Evolutionary conservation across 2,113 vertebrate species (phyloP), one percentile per base, ranked within the genome.

Genomic region (Myocastor coypus): DNA sequence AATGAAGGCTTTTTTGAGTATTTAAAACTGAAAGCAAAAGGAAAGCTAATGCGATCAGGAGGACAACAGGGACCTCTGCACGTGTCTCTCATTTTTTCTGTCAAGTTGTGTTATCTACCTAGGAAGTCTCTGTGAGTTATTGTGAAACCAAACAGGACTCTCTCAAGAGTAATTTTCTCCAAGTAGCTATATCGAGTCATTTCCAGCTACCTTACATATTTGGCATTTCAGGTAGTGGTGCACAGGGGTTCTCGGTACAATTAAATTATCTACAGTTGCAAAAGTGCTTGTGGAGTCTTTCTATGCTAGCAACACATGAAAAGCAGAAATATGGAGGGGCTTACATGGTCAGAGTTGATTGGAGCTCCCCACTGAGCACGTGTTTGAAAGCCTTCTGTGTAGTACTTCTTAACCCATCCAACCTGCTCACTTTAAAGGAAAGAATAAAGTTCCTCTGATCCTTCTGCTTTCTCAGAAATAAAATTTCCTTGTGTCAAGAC

Each of bases 121-220:
- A 17, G 3, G 5, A 32, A 9, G 7, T 26, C 24, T 52, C 81
- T n/a, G 4, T 13, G 34, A 75, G 40, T 61, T 30, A 22, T 20
- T 7, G 0, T 16, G 32, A 52, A 11, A 63, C 28, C 10, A 19
- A 37, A 1, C 0, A 6, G 0, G 37, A 37, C 3, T 81, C 64
- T 85, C 64, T 55, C 13, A 61, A 8, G 19, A 13, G 59, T 40
- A 69, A n/a, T 77, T 52, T n/a, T 8, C 63, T 55, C 77, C 11
- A 50, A 11, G 1, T 80, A 46, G 34, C 59, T 61, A 26, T 30
- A 11, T 42, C 63, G 26, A 24, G n/a, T 63, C 6, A 50, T 80
- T 61, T 84, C 40, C 26, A 82, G 50, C 24, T 81, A 63, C n/a
- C 68, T 10, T 30, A 10, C 5, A n/a, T 50, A 61, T 40, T 46